These are phyloP conservation scores for Mus pahari DNA, from an alignment of 2,113 vertebrate species.

Conservation along the genomic window DNA sequence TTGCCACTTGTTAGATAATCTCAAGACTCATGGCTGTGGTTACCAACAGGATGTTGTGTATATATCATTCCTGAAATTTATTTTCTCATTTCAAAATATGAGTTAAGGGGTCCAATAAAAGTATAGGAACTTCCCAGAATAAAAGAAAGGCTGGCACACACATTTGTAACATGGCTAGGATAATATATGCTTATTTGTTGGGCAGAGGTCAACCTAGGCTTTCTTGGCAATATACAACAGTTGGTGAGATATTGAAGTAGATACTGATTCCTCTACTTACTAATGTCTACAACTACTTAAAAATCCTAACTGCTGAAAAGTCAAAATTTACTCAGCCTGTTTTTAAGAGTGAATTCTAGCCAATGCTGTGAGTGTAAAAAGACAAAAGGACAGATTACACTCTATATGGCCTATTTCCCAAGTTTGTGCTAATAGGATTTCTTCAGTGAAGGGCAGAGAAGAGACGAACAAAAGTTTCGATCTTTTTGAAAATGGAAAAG, in stretches of 20 bases:
- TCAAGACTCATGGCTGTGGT: neutral
- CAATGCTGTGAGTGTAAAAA: neutral
- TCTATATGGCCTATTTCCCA: neutral
- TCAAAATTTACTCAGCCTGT: neutral
- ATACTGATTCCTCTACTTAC: neutral
- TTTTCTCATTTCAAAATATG: slow-evolving; percentile 29
- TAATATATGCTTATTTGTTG: neutral
- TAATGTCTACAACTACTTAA: neutral
- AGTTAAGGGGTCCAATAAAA: neutral
- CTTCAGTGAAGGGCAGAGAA: neutral
- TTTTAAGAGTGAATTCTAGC: neutral
- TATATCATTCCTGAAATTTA: slow-evolving; percentile 4
- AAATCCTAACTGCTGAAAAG: neutral
- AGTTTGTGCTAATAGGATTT: neutral
- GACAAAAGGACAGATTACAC: neutral
- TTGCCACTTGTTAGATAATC: neutral
- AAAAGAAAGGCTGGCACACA: neutral
- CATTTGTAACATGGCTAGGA: neutral
- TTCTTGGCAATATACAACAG: neutral
- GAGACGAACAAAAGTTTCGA: neutral
- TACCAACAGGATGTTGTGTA: neutral
- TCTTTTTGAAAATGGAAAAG: neutral
- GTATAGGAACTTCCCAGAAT: neutral
- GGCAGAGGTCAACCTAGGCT: neutral
- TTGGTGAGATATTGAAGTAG: neutral